phyloP scores from a whole-genome alignment of 2,797 vertebrate species.

The Muscicapa comitata region DNA sequence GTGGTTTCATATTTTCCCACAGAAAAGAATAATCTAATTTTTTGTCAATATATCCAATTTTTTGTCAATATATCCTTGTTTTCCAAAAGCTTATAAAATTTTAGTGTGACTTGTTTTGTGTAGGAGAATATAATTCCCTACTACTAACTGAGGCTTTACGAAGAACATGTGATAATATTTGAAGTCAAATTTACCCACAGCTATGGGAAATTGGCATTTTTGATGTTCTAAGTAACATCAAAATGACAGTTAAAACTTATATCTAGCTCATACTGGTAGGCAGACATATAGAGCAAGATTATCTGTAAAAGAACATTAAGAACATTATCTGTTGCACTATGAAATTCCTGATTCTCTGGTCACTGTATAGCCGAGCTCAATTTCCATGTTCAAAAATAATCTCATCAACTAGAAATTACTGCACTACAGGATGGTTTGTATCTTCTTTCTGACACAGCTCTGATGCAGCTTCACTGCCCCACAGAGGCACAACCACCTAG shows the following conservation, averaged over 20 bases:
- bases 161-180: not conserved
- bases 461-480: not conserved
- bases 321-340: not conserved
- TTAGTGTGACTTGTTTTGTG: not conserved
- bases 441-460: not conserved
- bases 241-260: not conserved
- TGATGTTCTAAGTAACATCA: not conserved
- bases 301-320: not conserved
- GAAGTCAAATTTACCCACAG: not conserved
- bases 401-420: not conserved
- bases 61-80: not conserved
- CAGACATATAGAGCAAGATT: not conserved
- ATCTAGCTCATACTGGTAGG: not conserved
- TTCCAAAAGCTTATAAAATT: not conserved
- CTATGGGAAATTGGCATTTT: not conserved
- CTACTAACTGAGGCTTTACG: not conserved
- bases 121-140: not conserved
- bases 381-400: not conserved
- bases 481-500: not conserved
- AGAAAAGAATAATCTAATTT: not conserved
- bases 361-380: accelerated
- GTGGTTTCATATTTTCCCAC: not conserved
- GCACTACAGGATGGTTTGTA: not conserved
- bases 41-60: not conserved
- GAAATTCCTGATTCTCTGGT: not conserved